phyloP scores from a whole-genome alignment of 2,113 vertebrate species.

The Malurus elegans region DNA sequence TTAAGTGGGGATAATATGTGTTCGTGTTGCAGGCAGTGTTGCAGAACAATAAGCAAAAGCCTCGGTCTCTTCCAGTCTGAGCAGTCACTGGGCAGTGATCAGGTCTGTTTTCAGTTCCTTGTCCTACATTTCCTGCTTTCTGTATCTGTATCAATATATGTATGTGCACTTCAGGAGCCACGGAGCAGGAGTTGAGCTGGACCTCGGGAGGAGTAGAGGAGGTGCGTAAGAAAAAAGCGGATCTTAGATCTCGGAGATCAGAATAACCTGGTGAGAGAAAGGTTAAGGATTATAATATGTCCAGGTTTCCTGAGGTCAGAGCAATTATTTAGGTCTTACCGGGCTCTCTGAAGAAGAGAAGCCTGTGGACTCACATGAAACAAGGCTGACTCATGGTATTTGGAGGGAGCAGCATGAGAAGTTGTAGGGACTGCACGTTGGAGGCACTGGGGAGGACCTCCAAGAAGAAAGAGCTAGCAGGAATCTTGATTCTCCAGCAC shows the following conservation, averaged over 20 bases:
- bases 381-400: fast-evolving
- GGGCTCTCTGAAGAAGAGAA: not conserved
- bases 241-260: not conserved
- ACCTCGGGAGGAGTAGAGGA: not conserved
- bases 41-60: conserved; percentile 4
- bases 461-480: not conserved
- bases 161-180: not conserved
- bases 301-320: not conserved
- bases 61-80: not conserved
- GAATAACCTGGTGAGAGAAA: not conserved
- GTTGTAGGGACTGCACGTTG: not conserved
- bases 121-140: conserved; percentile 10
- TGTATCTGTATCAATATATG: not conserved
- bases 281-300: not conserved
- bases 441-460: not conserved
- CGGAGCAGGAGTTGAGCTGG: conserved; percentile 25
- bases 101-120: conserved; percentile 38
- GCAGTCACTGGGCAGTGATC: not conserved
- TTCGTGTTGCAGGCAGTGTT: not conserved
- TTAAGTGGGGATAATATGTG: not conserved
- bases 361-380: not conserved
- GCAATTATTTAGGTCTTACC: not conserved
- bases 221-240: not conserved
- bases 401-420: not conserved
- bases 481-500: not conserved